Evolutionary conservation across 2,888 invertebrate genomes (phyloP).

Genomic region (Crocallis elinguaria): DNA sequence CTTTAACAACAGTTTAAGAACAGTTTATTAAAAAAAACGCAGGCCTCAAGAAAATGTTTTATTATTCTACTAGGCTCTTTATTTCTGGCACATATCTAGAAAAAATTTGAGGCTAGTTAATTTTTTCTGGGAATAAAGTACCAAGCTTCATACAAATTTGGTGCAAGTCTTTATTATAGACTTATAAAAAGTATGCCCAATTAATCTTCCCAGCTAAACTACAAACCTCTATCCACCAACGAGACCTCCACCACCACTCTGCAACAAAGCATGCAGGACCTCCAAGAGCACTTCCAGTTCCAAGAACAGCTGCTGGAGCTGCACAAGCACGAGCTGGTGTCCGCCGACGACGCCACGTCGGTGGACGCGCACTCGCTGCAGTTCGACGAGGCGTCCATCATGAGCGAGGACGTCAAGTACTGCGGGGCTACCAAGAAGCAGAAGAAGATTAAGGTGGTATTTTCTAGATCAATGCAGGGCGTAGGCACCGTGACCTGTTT

Average conservation of each 20-base stretch:
- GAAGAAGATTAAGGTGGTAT: constrained; percentile 52
- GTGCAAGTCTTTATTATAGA: too few relatives aligned
- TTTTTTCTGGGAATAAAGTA: too few relatives aligned
- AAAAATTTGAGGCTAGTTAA: too few relatives aligned
- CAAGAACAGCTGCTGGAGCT: constrained; percentile 39
- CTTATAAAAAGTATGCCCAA: too few relatives aligned
- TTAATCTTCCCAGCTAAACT: constrained; percentile 53
- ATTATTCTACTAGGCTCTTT: too few relatives aligned
- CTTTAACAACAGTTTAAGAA: too few relatives aligned
- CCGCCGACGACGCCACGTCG: constrained; percentile 61
- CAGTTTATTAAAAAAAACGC: too few relatives aligned
- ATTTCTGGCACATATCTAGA: too few relatives aligned
- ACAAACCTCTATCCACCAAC: constrained; percentile 58
- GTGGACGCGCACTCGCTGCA: constrained; percentile 67
- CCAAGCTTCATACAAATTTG: too few relatives aligned
- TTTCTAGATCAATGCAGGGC: constrained; percentile 5
- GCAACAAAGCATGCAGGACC: constrained; percentile 46
- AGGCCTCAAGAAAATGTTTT: too few relatives aligned
- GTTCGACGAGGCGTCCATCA: constrained; percentile 63
- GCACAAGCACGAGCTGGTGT: constrained; percentile 37
- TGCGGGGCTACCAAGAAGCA: constrained; percentile 68
- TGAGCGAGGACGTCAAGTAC: constrained; percentile 67
- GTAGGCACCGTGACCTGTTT: too few relatives aligned
- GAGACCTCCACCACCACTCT: constrained; percentile 60
- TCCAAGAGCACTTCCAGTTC: constrained; percentile 29